phyloP scores from a whole-genome alignment of 2,113 vertebrate genomes.

The Lepus americanus region DNA sequence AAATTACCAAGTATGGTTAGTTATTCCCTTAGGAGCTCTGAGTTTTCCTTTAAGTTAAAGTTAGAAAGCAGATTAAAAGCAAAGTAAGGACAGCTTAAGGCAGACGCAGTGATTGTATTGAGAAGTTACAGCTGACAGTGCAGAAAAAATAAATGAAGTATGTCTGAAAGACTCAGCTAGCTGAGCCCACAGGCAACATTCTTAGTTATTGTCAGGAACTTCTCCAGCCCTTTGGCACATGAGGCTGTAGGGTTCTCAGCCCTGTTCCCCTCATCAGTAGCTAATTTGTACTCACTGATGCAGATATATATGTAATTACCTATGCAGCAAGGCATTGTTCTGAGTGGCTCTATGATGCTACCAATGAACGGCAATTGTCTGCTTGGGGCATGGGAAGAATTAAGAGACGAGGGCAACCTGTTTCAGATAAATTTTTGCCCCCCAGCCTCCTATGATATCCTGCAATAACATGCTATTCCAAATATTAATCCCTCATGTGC shows the following conservation, averaged over 20 bases:
- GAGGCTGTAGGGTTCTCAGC: not conserved
- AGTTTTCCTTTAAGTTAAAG: not conserved
- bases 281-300: not conserved
- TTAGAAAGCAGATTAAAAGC: not conserved
- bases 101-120: not conserved
- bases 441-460: not conserved
- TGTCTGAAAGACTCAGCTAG: not conserved
- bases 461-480: constrained; percentile 5
- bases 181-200: not conserved
- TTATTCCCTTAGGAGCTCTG: constrained; percentile 6
- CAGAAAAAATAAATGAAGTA: not conserved
- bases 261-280: not conserved
- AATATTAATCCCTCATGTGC: not conserved
- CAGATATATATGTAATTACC: not conserved
- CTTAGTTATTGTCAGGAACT: not conserved
- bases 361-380: not conserved
- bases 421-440: constrained; percentile 49
- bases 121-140: not conserved
- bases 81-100: not conserved
- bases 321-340: not conserved
- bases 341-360: not conserved
- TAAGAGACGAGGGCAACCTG: constrained; percentile 3
- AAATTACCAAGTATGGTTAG: not conserved
- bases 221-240: not conserved
- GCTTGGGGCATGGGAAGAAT: not conserved